Percentiles rank a stretch among this genome's conserved stretches.
These are phyloP conservation scores for Manis crassicaudata DNA, from an alignment of 2,797 vertebrate species.

Conservation along the genomic window DNA sequence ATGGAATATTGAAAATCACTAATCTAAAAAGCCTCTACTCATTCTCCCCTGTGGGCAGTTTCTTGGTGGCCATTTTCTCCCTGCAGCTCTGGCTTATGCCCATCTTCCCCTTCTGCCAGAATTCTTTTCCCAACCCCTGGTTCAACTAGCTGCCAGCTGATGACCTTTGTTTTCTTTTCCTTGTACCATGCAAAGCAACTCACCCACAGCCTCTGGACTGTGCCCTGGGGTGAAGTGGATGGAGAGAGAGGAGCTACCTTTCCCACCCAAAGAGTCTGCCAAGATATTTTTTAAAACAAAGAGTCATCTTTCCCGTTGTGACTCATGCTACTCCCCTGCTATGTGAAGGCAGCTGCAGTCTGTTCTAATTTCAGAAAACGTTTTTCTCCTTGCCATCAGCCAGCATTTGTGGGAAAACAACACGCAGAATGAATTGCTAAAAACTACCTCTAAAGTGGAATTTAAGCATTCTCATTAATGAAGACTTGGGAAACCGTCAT, in stretches of 20 bases:
- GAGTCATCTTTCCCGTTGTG: neutral
- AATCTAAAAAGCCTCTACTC: neutral
- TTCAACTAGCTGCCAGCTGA: constrained; percentile 27
- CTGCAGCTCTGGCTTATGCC: neutral
- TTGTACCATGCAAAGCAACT: constrained; percentile 27
- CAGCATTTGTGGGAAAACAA: constrained; percentile 58
- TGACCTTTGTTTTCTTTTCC: neutral
- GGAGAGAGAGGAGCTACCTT: neutral
- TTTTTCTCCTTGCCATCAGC: constrained; percentile 25
- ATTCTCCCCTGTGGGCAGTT: neutral
- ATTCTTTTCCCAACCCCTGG: neutral
- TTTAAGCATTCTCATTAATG: constrained; percentile 46
- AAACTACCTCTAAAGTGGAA: neutral
- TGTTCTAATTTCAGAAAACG: neutral
- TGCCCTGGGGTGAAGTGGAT: neutral
- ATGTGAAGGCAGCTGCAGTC: neutral
- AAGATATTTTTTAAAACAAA: constrained; percentile 43
- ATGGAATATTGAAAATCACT: neutral
- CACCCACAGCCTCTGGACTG: neutral
- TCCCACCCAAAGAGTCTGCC: constrained; percentile 6
- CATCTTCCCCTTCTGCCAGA: neutral
- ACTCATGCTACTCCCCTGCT: neutral
- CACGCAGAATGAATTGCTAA: constrained; percentile 61
- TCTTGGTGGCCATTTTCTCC: neutral
- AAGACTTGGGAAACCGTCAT: neutral